Conservation (phyloP, 2,113 vertebrate genomes). For the Petrocephalus microphthalmus region DNA sequence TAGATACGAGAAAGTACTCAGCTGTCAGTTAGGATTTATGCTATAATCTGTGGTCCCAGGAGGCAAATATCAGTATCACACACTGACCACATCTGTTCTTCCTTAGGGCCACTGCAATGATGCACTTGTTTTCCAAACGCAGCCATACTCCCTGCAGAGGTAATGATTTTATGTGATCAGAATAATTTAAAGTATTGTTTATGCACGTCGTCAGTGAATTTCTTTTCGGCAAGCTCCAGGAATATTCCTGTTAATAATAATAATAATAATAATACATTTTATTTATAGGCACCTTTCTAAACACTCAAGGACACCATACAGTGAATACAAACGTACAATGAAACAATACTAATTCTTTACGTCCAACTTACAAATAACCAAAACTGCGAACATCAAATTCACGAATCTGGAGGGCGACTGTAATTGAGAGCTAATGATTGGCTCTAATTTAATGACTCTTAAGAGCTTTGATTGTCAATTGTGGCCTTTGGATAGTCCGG, state of each 20-base stretch:
- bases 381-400: not conserved
- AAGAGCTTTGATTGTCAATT: not conserved
- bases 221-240: not conserved
- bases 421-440: not conserved
- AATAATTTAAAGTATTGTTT: not conserved
- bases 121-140: slow-evolving; percentile 83
- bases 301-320: too few relatives aligned
- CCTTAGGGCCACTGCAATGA: slow-evolving; percentile 78
- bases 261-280: too few relatives aligned
- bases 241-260: not conserved
- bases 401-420: not conserved
- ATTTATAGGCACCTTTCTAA: too few relatives aligned
- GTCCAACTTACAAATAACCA: not conserved
- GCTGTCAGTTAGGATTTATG: not conserved
- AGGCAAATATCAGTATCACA: not conserved
- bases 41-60: not conserved
- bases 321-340: too few relatives aligned
- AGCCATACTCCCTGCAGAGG: slow-evolving; percentile 83
- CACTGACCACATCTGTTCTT: not conserved
- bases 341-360: not conserved
- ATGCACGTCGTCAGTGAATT: not conserved
- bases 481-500: not conserved
- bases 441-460: not conserved
- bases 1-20: not conserved
- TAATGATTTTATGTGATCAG: slow-evolving; percentile 39